Percentiles rank a stretch among this genome's conserved stretches.
Conservation (phyloP, 1,140 invertebrate species). For the Pteromalus puparum region DNA sequence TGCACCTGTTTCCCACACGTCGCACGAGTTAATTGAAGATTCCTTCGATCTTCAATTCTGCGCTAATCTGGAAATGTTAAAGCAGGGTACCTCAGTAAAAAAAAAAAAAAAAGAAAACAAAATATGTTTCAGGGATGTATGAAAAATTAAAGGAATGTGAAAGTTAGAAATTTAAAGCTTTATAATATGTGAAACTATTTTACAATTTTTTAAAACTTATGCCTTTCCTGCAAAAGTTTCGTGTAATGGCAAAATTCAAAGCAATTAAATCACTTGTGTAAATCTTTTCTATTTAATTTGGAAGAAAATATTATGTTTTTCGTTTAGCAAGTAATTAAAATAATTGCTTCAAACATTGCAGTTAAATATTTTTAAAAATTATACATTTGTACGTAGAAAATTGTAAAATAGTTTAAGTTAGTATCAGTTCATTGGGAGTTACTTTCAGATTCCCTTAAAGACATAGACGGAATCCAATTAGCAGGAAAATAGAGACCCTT, state of each 20-base stretch:
- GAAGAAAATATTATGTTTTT: not conserved
- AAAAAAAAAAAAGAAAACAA: slow-evolving; percentile 22
- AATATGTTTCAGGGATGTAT: not conserved
- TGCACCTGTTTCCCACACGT: slow-evolving; percentile 24
- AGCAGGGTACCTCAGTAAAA: slow-evolving; percentile 44
- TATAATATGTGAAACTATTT: not conserved
- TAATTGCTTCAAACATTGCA: not conserved
- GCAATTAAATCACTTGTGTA: not conserved
- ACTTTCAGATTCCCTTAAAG: slow-evolving; percentile 35
- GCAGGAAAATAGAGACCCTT: slow-evolving; percentile 1
- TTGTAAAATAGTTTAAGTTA: slow-evolving; percentile 13
- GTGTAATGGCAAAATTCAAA: not conserved
- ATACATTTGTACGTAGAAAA: not conserved
- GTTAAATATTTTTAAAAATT: not conserved
- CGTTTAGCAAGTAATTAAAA: not conserved
- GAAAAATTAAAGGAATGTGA: slow-evolving; percentile 38
- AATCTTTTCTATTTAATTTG: too few relatives aligned
- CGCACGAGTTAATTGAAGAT: slow-evolving; percentile 51
- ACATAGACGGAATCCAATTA: slow-evolving; percentile 13
- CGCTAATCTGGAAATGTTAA: slow-evolving; percentile 46
- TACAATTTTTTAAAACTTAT: slow-evolving; percentile 5
- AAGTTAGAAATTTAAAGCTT: slow-evolving; percentile 20
- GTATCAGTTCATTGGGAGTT: not conserved
- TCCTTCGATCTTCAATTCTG: slow-evolving; percentile 45
- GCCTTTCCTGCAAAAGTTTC: not conserved